Base-by-base conservation (phyloP, 2,113 vertebrate genomes). In the Bubo bubo region DNA sequence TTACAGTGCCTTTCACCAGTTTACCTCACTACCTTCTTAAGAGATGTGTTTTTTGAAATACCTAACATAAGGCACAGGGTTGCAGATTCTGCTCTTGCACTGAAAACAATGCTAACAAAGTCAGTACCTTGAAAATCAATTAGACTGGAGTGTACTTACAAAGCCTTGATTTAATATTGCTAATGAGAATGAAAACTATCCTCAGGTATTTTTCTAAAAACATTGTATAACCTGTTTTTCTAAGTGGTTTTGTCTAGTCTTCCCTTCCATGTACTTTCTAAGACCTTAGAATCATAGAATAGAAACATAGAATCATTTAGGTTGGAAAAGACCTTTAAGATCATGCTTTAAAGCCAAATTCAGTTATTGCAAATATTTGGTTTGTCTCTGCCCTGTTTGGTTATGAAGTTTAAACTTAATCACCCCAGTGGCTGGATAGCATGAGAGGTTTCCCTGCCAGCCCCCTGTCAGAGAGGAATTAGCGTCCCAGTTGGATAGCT, bases 381-480 rank as follows among this genome's bases (percentile, higher is more conserved):
- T 37, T 96, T 96, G 87, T 95, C 90, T 95, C 96, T 94, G 92
- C 96, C 95, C 93, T 96, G 85, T 93, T 96, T 91, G 63, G 81
- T 92, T 94, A 90, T 93, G 95, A 82, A 94, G 53, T 73, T 96
- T 79, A 96, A 96, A 86, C 77, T 88, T 75, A 17, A 62, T 86
- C 45, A 41, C 27, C 45, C 22, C 27, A 23, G 58, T 68, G 88
- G 27, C 84, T 95, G 81, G 77, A 90, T 47, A 91, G 50, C 59
- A 55, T 9, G 26, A 81, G 79, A 67, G 43, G 6, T 79, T 94
- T 94, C 37, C 59, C 52, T 90, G 86, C 70, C 81, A 95, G 74
- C 32, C 68, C 60, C 35, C n/a, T 45, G 4, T 49, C 41, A 75
- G 63, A 81, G 68, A 49, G 45, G 35, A 75, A 5, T 58, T 16